Evolutionary conservation across 2,888 invertebrate genomes (phyloP).

Genomic region (Dolomedes plantarius): DNA sequence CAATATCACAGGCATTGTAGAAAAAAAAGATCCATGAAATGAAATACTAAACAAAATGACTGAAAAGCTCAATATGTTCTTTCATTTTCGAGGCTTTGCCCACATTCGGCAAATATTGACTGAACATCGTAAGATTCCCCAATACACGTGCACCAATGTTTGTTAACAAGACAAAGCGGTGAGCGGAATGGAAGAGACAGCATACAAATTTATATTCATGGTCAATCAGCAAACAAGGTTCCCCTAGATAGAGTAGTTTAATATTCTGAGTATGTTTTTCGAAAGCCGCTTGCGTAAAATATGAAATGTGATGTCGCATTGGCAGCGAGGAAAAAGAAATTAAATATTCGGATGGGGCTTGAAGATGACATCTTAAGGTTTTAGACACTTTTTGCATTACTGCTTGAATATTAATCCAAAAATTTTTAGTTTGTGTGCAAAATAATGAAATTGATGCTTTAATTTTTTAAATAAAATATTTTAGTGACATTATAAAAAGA

Average conservation of each 20-base stretch:
- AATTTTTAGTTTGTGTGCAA: too few species aligned
- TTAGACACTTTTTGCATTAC: too few species aligned
- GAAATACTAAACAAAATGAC: too few species aligned
- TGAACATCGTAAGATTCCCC: not conserved
- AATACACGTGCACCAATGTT: not conserved
- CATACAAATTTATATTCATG: not conserved
- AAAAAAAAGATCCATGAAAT: too few species aligned
- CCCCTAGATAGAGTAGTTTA: not conserved
- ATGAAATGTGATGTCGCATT: not conserved
- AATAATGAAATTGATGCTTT: too few species aligned
- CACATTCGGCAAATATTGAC: not conserved
- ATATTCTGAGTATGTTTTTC: not conserved
- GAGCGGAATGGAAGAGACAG: not conserved
- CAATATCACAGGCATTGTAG: too few species aligned
- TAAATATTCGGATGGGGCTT: too few species aligned
- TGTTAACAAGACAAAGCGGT: not conserved
- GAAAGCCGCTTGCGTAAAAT: not conserved
- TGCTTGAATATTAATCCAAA: too few species aligned
- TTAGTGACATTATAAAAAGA: too few species aligned
- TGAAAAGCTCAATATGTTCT: not conserved
- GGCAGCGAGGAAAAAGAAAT: not conserved
- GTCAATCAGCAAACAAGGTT: not conserved
- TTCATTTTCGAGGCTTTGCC: not conserved
- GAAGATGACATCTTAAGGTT: too few species aligned
- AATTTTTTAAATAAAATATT: too few species aligned